Percentiles rank a stretch among this genome's conserved stretches.
Conservation (phyloP, 2,797 vertebrate species). For the Apogon hyalosoma region DNA sequence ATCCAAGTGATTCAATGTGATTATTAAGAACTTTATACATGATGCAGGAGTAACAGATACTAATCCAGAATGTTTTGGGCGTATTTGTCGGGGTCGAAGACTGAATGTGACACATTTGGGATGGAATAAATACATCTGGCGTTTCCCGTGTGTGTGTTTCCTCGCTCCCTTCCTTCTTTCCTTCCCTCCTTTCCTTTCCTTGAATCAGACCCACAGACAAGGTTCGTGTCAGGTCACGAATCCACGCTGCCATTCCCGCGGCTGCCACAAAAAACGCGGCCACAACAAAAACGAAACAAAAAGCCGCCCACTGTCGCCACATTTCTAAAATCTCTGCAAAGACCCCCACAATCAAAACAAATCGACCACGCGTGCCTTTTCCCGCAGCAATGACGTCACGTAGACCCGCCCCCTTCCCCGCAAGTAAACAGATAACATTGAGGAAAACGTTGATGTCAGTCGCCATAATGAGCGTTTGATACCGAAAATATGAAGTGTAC, state of each 20-base stretch:
- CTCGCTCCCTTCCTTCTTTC: no score
- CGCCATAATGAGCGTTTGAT: constrained; percentile 14
- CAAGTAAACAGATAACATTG: constrained; percentile 70
- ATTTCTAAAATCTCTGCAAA: constrained; percentile 27
- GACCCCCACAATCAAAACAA: constrained; percentile 84
- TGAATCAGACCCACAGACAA: constrained; percentile 4
- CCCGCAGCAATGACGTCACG: constrained; percentile 85
- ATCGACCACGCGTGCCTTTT: constrained; percentile 85
- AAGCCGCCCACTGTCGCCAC: neutral
- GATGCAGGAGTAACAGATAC: neutral
- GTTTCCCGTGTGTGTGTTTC: neutral
- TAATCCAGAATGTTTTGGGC: neutral
- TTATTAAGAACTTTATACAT: neutral
- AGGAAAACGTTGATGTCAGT: constrained; percentile 47
- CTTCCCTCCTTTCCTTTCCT: constrained; percentile 28
- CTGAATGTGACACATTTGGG: constrained; percentile 12
- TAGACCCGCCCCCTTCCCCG: constrained; percentile 55
- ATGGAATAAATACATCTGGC: neutral
- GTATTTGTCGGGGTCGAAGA: constrained; percentile 20
- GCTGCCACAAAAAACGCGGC: neutral
- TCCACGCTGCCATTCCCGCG: neutral
- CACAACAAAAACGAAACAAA: neutral
- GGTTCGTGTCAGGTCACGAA: constrained; percentile 42
- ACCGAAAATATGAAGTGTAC: neutral
- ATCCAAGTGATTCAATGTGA: neutral